These are phyloP conservation scores for Picus viridis DNA, from an alignment of 2,797 vertebrate genomes.

Conservation along the genomic window DNA sequence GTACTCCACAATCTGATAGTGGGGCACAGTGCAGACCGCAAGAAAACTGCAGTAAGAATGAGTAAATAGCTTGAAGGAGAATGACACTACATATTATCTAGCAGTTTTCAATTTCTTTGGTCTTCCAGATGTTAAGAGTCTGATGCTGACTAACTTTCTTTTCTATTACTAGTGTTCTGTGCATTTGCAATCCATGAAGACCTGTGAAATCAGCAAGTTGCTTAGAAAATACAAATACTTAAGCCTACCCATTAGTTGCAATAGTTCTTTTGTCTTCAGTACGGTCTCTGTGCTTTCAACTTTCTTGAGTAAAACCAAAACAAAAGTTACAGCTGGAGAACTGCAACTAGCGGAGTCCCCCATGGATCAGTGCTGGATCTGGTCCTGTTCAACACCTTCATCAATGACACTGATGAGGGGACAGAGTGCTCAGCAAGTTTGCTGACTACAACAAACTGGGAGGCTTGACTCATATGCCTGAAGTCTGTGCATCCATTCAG, in stretches of 20 bases:
- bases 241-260: background rate
- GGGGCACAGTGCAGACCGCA: background rate
- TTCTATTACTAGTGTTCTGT: background rate
- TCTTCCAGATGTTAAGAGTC: background rate
- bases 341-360: too few species aligned
- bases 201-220: background rate
- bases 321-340: too few species aligned
- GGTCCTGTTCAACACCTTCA: too few species aligned
- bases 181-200: background rate
- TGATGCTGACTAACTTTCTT: background rate
- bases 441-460: too few species aligned
- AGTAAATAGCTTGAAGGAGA: background rate
- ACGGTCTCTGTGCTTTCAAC: background rate
- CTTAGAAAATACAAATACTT: background rate
- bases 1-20: too few species aligned
- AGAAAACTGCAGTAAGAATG: background rate
- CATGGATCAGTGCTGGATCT: too few species aligned
- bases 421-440: too few species aligned
- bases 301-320: background rate
- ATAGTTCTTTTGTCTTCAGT: background rate
- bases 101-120: background rate
- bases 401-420: too few species aligned
- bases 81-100: background rate
- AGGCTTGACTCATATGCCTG: too few species aligned
- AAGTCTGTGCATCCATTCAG: too few species aligned